Base-by-base conservation (phyloP, 2,888 invertebrate genomes). In the Eristalinus aeneus region DNA sequence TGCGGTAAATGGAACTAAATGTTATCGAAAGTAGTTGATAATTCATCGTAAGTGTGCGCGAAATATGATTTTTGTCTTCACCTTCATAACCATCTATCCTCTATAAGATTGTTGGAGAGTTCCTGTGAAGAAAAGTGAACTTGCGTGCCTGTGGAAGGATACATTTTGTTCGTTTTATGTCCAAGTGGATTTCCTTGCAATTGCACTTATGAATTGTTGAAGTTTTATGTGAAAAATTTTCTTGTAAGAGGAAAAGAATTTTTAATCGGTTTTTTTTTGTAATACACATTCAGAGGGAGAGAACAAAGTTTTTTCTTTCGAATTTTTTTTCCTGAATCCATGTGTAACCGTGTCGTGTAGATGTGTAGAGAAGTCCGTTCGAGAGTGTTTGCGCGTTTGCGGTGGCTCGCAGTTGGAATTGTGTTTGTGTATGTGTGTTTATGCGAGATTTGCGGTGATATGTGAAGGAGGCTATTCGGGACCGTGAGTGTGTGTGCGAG, bases 1-100 rank as follows among this genome's bases (percentile, higher is more conserved):
- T 87, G 79, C 74, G 72, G 67, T 75, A 87, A 87, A 83, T 83
- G 71, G 83, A 83, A 87, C 31, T 87, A 34, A 68, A 79, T 79
- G 36, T 75, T 53, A 60, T 68, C 58, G n/a, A 16, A 83, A 82
- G 65, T 54, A 68, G 23, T 58, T 39, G 61, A 69, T 75, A 76
- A 71, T 67, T 71, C 71, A 71, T 81, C 27, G 81, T 77, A 77
- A 85, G 81, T 85, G 76, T 12, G 12, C 36, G 74, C 61, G 74
- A 67, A 54, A 64, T 58, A 60, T 31, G 20, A 9, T 73, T 39
- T 27, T 8, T 36, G 0, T 10, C 53, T 39, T 34, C 71, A 60
- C 65, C 60, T 34, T 20, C 23, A 23, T 11, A 46, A 56, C 54
- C n/a, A 12, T 56, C 20, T 46, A 46, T 16, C 46, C 46, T 16